These are phyloP conservation scores for Empis livida DNA, from an alignment of 2,888 invertebrate genomes.

Conservation along the genomic window DNA sequence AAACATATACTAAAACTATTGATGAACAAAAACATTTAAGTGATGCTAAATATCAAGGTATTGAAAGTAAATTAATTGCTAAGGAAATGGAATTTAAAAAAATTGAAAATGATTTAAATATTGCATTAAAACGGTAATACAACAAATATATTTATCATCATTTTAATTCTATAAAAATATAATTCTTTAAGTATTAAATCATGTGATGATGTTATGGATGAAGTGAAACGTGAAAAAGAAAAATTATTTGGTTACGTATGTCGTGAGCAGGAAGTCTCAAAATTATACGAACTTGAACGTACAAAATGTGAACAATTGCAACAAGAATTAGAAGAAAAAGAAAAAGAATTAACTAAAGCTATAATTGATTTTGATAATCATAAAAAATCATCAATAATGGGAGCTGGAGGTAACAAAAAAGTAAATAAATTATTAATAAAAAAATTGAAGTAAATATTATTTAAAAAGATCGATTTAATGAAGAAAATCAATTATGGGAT, in stretches of 20 bases:
- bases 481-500: slow-evolving; percentile 7
- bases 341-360: slow-evolving; percentile 3
- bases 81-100: slow-evolving; percentile 5
- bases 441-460: too few relatives aligned
- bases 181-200: not conserved
- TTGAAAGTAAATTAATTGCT: not conserved
- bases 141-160: too few relatives aligned
- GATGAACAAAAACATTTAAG: too few relatives aligned
- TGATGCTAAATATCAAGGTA: too few relatives aligned
- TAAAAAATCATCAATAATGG: slow-evolving; percentile 2
- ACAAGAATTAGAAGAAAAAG: slow-evolving; percentile 3
- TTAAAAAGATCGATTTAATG: slow-evolving; percentile 2
- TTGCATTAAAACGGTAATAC: slow-evolving; percentile 2
- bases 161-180: too few relatives aligned
- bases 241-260: slow-evolving; percentile 3
- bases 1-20: too few relatives aligned
- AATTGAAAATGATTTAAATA: slow-evolving; percentile 7
- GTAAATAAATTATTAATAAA: not conserved
- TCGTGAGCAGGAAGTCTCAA: slow-evolving; percentile 4
- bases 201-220: slow-evolving; percentile 6
- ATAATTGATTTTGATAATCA: slow-evolving; percentile 6
- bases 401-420: not conserved
- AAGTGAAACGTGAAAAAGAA: slow-evolving; percentile 6
- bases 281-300: slow-evolving; percentile 6
- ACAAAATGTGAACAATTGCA: slow-evolving; percentile 5